These are phyloP conservation scores for Dryobota labecula DNA, from an alignment of 2,888 invertebrate species.

Conservation along the genomic window DNA sequence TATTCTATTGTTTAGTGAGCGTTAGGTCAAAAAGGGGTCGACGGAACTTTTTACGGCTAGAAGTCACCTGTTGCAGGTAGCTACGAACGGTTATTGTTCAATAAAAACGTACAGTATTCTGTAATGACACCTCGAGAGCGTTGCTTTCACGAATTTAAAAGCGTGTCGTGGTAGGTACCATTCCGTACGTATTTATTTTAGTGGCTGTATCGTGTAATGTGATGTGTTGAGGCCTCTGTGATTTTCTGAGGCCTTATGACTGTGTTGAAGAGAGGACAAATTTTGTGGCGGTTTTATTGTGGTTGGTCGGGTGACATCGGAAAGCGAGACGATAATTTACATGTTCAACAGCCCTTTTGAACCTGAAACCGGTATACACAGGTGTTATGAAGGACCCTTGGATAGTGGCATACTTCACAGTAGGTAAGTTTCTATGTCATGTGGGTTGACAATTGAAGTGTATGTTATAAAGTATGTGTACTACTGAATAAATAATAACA, in stretches of 20 bases:
- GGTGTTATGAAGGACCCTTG: background rate
- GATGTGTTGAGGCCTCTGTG: constrained; percentile 17
- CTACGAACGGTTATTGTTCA: constrained; percentile 79
- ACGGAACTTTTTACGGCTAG: constrained; percentile 72
- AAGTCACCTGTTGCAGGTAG: constrained; percentile 82
- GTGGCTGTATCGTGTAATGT: constrained; percentile 25
- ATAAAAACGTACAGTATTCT: constrained; percentile 81
- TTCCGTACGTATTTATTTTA: constrained; percentile 56
- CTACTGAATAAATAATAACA: no score
- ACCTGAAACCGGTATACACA: background rate
- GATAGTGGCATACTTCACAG: background rate
- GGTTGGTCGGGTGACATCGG: background rate
- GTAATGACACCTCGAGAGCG: constrained; percentile 75
- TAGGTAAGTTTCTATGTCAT: background rate
- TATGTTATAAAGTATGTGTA: background rate
- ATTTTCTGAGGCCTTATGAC: constrained; percentile 17
- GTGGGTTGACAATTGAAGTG: background rate
- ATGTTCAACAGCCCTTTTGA: constrained; percentile 20
- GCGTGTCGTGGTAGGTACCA: constrained; percentile 47
- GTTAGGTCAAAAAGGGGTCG: constrained; percentile 65
- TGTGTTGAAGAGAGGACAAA: constrained; percentile 3
- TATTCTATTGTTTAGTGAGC: constrained; percentile 56
- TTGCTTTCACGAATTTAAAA: constrained; percentile 76
- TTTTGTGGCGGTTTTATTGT: constrained; percentile 36
- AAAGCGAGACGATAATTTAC: constrained; percentile 7